phyloP scores from a whole-genome alignment of 2,113 vertebrate species.

The Sinocyclocheilus anophthalmus region DNA sequence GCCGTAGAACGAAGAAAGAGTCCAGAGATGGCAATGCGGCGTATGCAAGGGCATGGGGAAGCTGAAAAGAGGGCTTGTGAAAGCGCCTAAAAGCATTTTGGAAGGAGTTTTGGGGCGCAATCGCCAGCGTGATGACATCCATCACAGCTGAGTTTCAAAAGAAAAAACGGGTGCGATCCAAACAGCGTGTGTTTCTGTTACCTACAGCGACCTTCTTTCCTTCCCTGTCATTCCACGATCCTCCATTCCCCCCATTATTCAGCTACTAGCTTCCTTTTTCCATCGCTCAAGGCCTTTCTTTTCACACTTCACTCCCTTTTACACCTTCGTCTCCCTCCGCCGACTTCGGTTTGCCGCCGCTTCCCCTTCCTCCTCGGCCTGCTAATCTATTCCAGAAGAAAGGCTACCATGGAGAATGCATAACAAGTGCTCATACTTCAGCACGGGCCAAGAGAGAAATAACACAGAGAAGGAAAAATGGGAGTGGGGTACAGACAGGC shows the following conservation, averaged over 20 bases:
- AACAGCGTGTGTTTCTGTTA: slow-evolving; percentile 24
- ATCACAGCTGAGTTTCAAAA: slow-evolving; percentile 28
- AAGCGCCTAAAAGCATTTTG: background rate
- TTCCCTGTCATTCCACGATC: slow-evolving; percentile 19
- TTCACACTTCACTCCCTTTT: slow-evolving; percentile 49
- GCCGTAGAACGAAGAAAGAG: slow-evolving; percentile 14
- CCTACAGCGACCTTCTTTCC: slow-evolving; percentile 39
- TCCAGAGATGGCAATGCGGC: slow-evolving; percentile 21
- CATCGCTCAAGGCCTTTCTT: slow-evolving; percentile 45
- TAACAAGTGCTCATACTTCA: slow-evolving; percentile 64
- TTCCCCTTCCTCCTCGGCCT: slow-evolving; percentile 37
- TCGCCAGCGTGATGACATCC: slow-evolving; percentile 10
- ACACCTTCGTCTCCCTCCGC: slow-evolving; percentile 52
- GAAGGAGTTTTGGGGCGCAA: background rate
- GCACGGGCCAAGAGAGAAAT: slow-evolving; percentile 58
- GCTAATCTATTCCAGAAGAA: slow-evolving; percentile 65
- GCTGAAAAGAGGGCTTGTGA: background rate
- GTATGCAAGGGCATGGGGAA: background rate
- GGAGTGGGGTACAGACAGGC: slow-evolving; percentile 47
- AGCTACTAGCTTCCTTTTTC: slow-evolving; percentile 37
- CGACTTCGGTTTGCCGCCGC: slow-evolving; percentile 37
- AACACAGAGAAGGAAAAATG: slow-evolving; percentile 60
- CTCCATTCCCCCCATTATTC: slow-evolving; percentile 38
- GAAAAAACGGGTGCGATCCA: background rate
- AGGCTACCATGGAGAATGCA: slow-evolving; percentile 62